Conservation (phyloP, 2,888 invertebrate species). For the Pollenia angustigena region DNA sequence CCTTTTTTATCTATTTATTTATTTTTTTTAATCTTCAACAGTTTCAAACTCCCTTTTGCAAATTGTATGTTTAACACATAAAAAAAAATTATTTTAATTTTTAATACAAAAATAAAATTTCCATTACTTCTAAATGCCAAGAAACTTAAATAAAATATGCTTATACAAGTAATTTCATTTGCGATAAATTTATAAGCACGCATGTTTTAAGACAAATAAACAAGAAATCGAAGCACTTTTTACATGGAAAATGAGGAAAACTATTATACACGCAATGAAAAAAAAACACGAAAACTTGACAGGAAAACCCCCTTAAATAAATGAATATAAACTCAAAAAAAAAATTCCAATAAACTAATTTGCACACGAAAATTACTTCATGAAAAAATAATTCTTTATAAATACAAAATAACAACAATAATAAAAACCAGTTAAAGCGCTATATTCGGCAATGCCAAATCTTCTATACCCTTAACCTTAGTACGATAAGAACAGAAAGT, state of each 20-base stretch:
- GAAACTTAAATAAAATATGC: constrained; percentile 33
- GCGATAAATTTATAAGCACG: constrained; percentile 47
- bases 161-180: constrained; percentile 17
- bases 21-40: too few relatives aligned
- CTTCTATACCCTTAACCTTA: too few relatives aligned
- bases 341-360: constrained; percentile 82
- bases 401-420: constrained; percentile 45
- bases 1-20: too few relatives aligned
- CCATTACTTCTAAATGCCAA: constrained; percentile 27
- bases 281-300: constrained; percentile 11
- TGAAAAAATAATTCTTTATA: constrained; percentile 64
- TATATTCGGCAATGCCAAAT: too few relatives aligned
- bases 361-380: constrained; percentile 77
- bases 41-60: neutral
- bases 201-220: constrained; percentile 40
- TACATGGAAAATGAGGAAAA: constrained; percentile 40
- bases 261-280: constrained; percentile 64
- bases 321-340: constrained; percentile 51
- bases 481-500: too few relatives aligned
- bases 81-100: constrained; percentile 7
- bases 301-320: constrained; percentile 50
- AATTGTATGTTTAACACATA: constrained; percentile 7
- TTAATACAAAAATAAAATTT: constrained; percentile 8
- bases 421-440: neutral
- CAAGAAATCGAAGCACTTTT: neutral